Evolutionary conservation across 1,140 invertebrate genomes (phyloP), one percentile per base, ranked within the genome.

Genomic region (Anastrepha ludens): DNA sequence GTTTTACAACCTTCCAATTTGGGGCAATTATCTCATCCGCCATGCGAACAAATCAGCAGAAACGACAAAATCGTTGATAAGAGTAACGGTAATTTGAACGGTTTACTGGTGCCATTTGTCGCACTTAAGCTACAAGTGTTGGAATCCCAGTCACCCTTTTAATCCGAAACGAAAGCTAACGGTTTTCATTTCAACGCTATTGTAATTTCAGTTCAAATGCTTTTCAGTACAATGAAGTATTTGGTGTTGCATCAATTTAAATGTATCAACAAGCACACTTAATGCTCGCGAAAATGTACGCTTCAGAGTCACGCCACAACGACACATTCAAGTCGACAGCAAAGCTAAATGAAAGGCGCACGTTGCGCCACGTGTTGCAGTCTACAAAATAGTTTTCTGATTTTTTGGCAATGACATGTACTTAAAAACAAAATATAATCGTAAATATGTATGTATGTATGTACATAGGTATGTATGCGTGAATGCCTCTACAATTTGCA

Each of bases 311-410:
- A 15, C 44, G 29, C 2, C 65, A 81, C 47, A 11, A 55, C 8
- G 6, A 15, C 8, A 17, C 39, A 74, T 62, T 62, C 60, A 17
- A 17, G 15, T 62, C 15, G 60, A 17, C 47, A 81, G 17, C 47
- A 55, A 81, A 29, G 64, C 29, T 55, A 55, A 81, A 55, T 81
- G n/a, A 55, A 81, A 50, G 17, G 74, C 2, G n/a, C 20, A 17
- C 60, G 1, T 62, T 17, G 13, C 70, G 55, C 65, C 67, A 87
- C 59, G 64, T 78, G 58, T 59, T 87, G 70, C 39, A 78, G 67
- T 41, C 59, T 15, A 29, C 5, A 65, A 86, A 62, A 62, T 86
- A 44, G 39, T 62, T 86, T 62, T 50, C 20, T 78, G 64, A 70
- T 44, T 87, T 81, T 81, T 81, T 55, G 74, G 74, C 47, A 81